Conservation (phyloP, 2,797 vertebrate genomes). For the Betta splendens region DNA sequence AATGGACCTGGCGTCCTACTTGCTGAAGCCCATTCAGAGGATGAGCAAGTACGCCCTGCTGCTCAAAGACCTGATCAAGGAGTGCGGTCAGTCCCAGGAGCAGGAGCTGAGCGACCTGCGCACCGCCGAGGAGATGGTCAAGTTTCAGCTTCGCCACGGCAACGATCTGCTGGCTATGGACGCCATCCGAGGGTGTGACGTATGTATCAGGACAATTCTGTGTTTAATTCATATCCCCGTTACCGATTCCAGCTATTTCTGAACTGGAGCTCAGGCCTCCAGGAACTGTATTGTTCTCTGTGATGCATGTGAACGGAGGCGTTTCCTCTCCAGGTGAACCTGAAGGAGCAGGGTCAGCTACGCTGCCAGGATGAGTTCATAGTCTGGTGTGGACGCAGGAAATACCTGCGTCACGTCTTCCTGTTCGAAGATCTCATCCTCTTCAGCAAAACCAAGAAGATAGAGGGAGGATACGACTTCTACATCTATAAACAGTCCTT, state of each 20-base stretch:
- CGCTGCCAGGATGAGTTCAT: constrained; percentile 89
- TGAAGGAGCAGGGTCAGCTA: constrained; percentile 89
- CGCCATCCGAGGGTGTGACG: constrained; percentile 86
- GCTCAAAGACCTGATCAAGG: constrained; percentile 87
- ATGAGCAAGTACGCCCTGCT: constrained; percentile 89
- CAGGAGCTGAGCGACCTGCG: constrained; percentile 85
- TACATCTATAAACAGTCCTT: constrained; percentile 90
- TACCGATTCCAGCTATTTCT: constrained; percentile 45
- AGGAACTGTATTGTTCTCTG: constrained; percentile 62
- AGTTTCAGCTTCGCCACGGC: constrained; percentile 89
- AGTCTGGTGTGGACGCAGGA: constrained; percentile 87
- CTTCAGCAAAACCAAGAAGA: constrained; percentile 90
- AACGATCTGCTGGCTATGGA: constrained; percentile 90
- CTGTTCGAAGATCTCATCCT: constrained; percentile 91
- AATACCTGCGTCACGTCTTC: constrained; percentile 87
- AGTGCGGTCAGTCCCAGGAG: constrained; percentile 81
- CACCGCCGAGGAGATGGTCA: constrained; percentile 85
- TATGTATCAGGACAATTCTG: constrained; percentile 61
- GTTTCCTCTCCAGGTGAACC: constrained; percentile 83
- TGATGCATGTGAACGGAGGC: constrained; percentile 52
- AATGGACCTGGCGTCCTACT: constrained; percentile 89
- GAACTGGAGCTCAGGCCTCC: constrained; percentile 37
- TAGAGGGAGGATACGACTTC: constrained; percentile 85
- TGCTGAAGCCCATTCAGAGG: constrained; percentile 89
- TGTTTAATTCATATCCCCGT: not conserved